Conservation (phyloP, 2,888 invertebrate species). For the Limnephilus auricula region DNA sequence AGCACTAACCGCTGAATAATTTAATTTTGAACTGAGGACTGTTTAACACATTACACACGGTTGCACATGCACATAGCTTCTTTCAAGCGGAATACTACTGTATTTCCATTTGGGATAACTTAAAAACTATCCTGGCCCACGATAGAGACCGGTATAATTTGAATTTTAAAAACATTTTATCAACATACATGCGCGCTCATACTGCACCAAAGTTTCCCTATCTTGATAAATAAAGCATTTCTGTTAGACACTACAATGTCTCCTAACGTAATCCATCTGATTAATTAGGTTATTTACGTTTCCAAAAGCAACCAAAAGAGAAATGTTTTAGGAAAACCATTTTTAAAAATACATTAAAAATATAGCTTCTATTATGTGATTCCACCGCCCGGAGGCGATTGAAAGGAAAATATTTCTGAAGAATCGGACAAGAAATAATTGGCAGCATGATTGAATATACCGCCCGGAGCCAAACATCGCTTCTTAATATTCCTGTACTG, state of each 20-base stretch:
- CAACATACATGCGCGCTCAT: background rate
- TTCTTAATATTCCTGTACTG: background rate
- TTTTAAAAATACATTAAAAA: background rate
- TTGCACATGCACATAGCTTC: background rate
- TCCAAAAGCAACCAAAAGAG: background rate
- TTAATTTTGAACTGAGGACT: background rate
- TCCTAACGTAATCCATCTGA: background rate
- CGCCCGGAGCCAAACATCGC: background rate
- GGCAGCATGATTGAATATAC: conserved; percentile 11
- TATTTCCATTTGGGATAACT: background rate
- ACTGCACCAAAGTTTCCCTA: background rate
- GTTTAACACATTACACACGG: conserved; percentile 11
- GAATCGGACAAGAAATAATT: background rate
- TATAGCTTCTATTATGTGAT: background rate
- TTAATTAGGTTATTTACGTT: background rate
- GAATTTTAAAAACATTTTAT: background rate
- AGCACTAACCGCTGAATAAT: background rate
- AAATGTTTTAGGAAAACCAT: background rate
- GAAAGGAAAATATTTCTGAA: conserved; percentile 4
- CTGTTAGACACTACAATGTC: background rate
- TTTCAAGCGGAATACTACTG: background rate
- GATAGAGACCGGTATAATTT: background rate
- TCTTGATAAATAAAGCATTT: background rate
- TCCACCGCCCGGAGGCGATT: conserved; percentile 4
- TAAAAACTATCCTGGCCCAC: background rate